Percentiles rank a stretch among this genome's conserved stretches.
These are phyloP conservation scores for Porphyrio hochstetteri DNA, from an alignment of 2,113 vertebrate species.

Conservation along the genomic window DNA sequence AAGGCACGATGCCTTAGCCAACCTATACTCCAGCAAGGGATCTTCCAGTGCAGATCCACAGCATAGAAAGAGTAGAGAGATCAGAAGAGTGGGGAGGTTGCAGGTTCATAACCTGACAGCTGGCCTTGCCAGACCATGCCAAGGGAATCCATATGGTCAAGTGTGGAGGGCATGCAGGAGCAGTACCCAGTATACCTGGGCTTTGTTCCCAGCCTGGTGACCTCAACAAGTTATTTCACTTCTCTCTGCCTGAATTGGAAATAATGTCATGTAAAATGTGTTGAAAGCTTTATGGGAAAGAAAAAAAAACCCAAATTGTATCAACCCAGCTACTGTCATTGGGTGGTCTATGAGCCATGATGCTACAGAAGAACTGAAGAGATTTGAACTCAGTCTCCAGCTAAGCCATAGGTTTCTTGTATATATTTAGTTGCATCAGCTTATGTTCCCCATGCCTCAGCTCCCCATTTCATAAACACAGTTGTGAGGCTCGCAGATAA, in stretches of 20 bases:
- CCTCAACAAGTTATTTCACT: neutral
- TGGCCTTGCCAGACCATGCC: neutral
- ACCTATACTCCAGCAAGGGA: neutral
- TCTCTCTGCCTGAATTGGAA: neutral
- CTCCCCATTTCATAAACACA: neutral
- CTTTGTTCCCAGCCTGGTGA: neutral
- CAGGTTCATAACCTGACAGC: neutral
- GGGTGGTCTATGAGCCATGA: neutral
- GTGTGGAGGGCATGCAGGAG: neutral
- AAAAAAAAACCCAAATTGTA: neutral
- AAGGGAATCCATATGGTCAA: neutral
- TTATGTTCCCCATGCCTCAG: neutral
- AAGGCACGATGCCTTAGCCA: neutral
- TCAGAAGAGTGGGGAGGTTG: neutral
- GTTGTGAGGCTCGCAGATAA: slow-evolving; percentile 4
- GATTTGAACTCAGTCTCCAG: neutral
- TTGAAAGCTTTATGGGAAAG: neutral
- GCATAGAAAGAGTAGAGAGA: neutral
- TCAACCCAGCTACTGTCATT: too few relatives aligned
- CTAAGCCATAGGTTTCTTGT: neutral
- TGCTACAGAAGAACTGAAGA: neutral
- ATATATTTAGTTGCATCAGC: neutral
- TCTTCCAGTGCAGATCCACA: too few relatives aligned
- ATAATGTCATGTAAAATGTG: neutral
- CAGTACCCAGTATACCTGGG: neutral